Evolutionary conservation across 92 coral and sea anemone genomes (phyloP).

Genomic region (Epizoanthus ramosus): DNA sequence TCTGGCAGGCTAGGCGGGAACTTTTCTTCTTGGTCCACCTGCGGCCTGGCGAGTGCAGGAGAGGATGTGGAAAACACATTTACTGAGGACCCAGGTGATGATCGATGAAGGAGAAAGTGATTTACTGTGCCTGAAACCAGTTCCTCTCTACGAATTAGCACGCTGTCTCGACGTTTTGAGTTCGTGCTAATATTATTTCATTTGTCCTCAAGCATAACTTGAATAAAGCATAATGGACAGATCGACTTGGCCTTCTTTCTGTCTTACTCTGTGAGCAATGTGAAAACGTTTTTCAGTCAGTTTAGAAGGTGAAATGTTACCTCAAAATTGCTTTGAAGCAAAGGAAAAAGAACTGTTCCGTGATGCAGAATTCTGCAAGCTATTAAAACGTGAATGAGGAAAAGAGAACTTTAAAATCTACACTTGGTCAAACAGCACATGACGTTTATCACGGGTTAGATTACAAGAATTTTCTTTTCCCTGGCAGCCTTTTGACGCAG

Average conservation of each 20-base stretch:
- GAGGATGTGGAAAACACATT: too few relatives aligned
- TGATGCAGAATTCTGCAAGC: neutral
- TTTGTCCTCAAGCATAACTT: slow-evolving; percentile 41
- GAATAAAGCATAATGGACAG: neutral
- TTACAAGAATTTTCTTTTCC: slow-evolving; percentile 43
- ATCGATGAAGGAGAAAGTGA: too few relatives aligned
- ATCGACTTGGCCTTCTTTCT: neutral
- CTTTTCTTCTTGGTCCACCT: too few relatives aligned
- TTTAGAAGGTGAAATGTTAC: neutral
- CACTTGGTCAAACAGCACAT: neutral
- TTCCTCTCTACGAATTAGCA: neutral
- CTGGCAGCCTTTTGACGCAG: slow-evolving; percentile 54
- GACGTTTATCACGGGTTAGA: neutral
- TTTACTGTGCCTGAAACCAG: neutral
- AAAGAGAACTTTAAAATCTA: neutral
- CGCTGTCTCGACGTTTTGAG: neutral
- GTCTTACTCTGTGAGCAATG: neutral
- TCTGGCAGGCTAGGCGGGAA: too few relatives aligned
- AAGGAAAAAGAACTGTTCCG: neutral
- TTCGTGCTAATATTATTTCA: slow-evolving; percentile 6
- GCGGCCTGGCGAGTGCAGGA: too few relatives aligned
- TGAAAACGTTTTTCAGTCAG: neutral
- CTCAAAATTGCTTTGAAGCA: neutral
- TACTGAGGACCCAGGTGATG: too few relatives aligned
- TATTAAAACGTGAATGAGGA: neutral